These are phyloP conservation scores for Lasioglossum pauxillum DNA, from an alignment of 2,888 invertebrate species.

Conservation along the genomic window DNA sequence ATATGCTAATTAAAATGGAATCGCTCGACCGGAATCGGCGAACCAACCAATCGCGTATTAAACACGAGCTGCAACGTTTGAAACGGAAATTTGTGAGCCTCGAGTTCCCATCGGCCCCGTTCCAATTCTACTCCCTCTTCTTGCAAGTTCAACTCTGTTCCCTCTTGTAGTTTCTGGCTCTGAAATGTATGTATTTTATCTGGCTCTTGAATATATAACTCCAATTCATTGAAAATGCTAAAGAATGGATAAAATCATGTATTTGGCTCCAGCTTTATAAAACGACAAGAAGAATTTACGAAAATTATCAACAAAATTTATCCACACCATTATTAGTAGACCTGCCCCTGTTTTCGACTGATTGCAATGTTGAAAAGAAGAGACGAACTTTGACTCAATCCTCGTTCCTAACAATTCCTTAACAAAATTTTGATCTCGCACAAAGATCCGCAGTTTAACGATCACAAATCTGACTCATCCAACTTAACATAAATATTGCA, in stretches of 20 bases:
- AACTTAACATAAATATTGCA: neutral
- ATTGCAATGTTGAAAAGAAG: neutral
- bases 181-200: no score
- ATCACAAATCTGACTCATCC: neutral
- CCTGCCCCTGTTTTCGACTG: neutral
- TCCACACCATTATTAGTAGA: neutral
- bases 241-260: neutral
- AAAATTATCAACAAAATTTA: no score
- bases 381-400: neutral
- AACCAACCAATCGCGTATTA: neutral
- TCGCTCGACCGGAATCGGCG: neutral
- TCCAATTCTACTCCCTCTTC: neutral
- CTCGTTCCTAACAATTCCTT: neutral
- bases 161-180: neutral
- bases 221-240: neutral
- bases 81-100: neutral
- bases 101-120: neutral
- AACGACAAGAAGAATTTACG: no score
- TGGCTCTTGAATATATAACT: neutral
- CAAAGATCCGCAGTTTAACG: neutral
- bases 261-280: neutral
- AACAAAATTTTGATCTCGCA: neutral
- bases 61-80: neutral
- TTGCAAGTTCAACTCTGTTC: neutral
- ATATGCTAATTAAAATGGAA: conserved; percentile 9